Conservation (phyloP, 2,797 vertebrate genomes). For the Aplochiton taeniatus region DNA sequence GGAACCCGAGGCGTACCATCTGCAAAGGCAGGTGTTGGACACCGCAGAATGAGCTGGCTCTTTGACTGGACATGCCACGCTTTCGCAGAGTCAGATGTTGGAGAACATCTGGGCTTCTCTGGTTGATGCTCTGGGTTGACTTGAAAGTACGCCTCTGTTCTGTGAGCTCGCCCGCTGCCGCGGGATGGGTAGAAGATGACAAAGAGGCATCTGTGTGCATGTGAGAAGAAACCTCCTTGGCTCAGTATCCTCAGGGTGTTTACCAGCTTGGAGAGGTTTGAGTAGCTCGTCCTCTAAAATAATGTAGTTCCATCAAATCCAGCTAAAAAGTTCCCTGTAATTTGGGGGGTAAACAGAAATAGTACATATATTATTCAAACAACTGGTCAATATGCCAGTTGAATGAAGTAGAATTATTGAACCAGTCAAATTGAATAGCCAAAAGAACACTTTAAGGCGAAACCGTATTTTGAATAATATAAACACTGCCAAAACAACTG, state of each 20-base stretch:
- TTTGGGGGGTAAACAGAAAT: too few species aligned
- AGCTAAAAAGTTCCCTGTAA: too few species aligned
- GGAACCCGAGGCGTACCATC: conserved; percentile 61
- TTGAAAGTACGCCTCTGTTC: conserved; percentile 32
- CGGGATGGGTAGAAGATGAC: conserved; percentile 54
- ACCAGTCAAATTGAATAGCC: too few species aligned
- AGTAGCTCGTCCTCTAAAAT: neutral
- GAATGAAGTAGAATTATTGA: too few species aligned
- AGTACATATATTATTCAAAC: too few species aligned
- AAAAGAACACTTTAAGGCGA: too few species aligned
- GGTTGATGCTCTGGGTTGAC: conserved; percentile 48
- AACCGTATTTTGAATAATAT: too few species aligned
- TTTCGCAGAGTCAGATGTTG: conserved; percentile 60
- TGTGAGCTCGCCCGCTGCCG: conserved; percentile 24
- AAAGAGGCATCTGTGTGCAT: conserved; percentile 61
- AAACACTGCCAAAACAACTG: too few species aligned
- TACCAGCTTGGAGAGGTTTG: neutral
- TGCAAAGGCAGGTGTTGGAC: conserved; percentile 69
- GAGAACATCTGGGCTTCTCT: conserved; percentile 61
- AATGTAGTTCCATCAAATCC: too few species aligned
- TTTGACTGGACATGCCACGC: conserved; percentile 61
- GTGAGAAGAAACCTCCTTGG: conserved; percentile 26
- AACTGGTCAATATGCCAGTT: too few species aligned
- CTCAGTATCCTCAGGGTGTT: conserved; percentile 4
- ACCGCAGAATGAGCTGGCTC: conserved; percentile 44